These are phyloP conservation scores for Lasioglossum figueresi DNA, from an alignment of 2,888 invertebrate species.

Conservation along the genomic window DNA sequence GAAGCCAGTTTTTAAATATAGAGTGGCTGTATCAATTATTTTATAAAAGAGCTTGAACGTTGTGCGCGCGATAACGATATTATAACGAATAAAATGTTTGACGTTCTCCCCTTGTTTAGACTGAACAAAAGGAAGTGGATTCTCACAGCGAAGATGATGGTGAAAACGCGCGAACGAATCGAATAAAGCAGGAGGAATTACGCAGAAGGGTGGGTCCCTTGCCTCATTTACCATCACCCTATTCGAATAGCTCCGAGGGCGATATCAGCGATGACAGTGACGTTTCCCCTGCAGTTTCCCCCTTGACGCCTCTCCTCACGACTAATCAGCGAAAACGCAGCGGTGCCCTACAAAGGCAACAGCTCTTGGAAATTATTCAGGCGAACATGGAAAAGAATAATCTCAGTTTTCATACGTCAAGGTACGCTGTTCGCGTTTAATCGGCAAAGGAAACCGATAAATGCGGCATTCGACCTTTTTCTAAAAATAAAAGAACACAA, in stretches of 20 bases:
- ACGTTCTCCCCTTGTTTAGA: constrained; percentile 36
- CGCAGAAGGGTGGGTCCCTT: constrained; percentile 80
- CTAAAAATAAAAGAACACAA: neutral
- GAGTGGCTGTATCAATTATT: neutral
- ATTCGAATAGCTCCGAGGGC: constrained; percentile 81
- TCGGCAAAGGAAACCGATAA: neutral
- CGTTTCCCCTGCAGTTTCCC: constrained; percentile 78
- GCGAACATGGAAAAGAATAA: constrained; percentile 96
- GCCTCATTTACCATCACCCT: constrained; percentile 80
- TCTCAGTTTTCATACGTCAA: constrained; percentile 92
- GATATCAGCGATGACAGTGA: constrained; percentile 82
- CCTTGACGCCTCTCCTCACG: constrained; percentile 84
- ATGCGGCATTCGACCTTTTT: neutral
- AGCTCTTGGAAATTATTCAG: constrained; percentile 93
- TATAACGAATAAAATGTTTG: neutral
- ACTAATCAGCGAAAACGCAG: constrained; percentile 87
- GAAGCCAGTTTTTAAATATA: neutral
- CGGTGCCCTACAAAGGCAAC: constrained; percentile 91
- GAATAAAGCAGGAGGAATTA: constrained; percentile 81
- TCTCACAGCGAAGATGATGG: constrained; percentile 84
- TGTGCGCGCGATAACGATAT: neutral
- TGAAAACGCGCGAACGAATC: constrained; percentile 78
- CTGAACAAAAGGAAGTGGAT: constrained; percentile 83
- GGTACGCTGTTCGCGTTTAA: constrained; percentile 84
- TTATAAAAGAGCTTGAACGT: neutral